phyloP scores from a whole-genome alignment of 2,113 vertebrate species.

The Capricornis sumatraensis region DNA sequence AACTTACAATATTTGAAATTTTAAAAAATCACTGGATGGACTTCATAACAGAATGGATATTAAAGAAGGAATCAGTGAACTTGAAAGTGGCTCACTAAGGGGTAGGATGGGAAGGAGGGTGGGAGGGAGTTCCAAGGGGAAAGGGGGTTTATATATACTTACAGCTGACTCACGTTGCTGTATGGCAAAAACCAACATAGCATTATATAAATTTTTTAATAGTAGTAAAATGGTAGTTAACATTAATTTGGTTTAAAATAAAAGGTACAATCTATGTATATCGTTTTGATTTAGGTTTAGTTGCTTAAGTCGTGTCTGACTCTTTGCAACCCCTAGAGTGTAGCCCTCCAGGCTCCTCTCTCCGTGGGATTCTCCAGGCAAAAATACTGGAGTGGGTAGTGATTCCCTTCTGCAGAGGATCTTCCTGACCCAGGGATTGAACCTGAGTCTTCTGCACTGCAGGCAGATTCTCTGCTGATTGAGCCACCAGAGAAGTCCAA shows the following conservation, averaged over 20 bases:
- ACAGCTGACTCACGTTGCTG: fast-evolving
- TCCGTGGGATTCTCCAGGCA: neutral
- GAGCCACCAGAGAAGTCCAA: neutral
- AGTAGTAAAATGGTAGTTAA: neutral
- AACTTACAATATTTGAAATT: neutral
- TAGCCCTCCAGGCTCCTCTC: neutral
- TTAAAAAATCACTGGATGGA: neutral
- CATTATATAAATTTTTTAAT: neutral
- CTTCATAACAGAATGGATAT: neutral
- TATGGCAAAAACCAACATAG: neutral
- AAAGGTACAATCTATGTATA: neutral
- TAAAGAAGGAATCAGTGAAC: fast-evolving
- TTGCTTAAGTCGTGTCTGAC: neutral
- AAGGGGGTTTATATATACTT: neutral
- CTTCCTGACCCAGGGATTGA: neutral
- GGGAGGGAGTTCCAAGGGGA: neutral
- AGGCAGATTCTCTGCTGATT: neutral
- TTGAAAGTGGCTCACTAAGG: fast-evolving
- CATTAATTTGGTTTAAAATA: neutral
- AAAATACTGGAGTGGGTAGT: neutral
- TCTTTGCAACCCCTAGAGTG: neutral
- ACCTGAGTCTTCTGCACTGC: neutral
- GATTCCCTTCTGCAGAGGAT: neutral
- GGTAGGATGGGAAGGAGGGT: neutral
- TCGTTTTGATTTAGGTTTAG: neutral